A percentile compares a stretch with the other conserved stretches of the same genome.
Conservation (phyloP, 2,888 invertebrate genomes). For the Tromatobia lineatoria region DNA sequence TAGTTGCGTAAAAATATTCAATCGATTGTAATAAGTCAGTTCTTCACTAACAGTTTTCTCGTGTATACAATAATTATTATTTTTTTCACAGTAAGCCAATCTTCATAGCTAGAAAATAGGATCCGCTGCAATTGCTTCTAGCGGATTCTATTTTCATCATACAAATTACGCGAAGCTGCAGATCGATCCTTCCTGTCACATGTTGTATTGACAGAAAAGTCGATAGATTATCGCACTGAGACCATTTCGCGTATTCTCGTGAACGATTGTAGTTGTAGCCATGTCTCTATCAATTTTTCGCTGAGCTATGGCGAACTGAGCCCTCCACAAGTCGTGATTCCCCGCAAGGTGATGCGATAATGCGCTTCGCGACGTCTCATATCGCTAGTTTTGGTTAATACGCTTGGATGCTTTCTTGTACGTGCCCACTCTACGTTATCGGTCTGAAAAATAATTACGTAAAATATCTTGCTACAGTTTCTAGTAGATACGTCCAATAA, state of each 20-base stretch:
- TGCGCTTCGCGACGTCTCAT: constrained; percentile 5
- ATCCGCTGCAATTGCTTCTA: no score
- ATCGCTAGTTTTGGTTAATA: constrained; percentile 28
- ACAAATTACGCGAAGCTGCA: constrained; percentile 35
- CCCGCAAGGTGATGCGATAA: constrained; percentile 1
- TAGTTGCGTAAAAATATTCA: no score
- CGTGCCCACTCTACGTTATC: background rate
- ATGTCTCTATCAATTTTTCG: constrained; percentile 54
- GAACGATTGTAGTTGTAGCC: constrained; percentile 40
- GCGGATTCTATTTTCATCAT: constrained; percentile 22
- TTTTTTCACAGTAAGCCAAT: no score
- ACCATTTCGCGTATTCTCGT: constrained; percentile 1
- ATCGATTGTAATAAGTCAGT: no score
- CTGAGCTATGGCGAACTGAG: constrained; percentile 46
- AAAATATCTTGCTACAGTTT: background rate
- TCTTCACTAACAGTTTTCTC: background rate
- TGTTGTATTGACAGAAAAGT: constrained; percentile 61
- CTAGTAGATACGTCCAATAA: background rate
- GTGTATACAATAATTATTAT: background rate
- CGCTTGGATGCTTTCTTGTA: background rate
- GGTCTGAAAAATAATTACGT: background rate
- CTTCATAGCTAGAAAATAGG: no score
- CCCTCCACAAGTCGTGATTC: constrained; percentile 18
- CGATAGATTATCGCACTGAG: constrained; percentile 42
- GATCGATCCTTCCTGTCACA: constrained; percentile 58